Evolutionary conservation across 2,113 vertebrate genomes (phyloP).

Genomic region (Paraplagusia blochii): DNA sequence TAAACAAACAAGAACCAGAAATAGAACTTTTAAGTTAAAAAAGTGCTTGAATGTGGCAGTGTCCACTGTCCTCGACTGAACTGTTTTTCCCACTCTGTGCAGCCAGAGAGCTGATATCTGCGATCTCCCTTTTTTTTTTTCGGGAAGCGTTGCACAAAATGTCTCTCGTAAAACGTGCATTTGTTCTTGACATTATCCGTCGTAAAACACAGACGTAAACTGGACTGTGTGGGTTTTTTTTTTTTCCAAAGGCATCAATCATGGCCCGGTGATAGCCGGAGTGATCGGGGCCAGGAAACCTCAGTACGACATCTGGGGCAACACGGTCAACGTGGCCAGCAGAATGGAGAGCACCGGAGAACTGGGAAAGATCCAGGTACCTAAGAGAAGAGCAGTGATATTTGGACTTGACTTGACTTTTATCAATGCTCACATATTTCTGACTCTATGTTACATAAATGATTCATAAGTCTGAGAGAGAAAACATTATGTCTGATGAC

Average conservation of each 20-base stretch:
- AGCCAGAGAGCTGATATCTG: neutral
- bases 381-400: too few species aligned
- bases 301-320: conserved; percentile 99
- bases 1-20: conserved; percentile 6
- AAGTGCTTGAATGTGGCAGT: too few species aligned
- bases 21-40: neutral
- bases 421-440: too few species aligned
- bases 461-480: too few species aligned
- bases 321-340: conserved; percentile 96
- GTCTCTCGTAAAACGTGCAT: neutral
- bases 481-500: too few species aligned
- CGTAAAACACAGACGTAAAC: neutral
- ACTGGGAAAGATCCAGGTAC: conserved; percentile 95
- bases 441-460: too few species aligned
- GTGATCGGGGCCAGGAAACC: conserved; percentile 98
- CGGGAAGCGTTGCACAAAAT: neutral
- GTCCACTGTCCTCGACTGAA: too few species aligned
- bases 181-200: neutral
- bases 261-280: conserved; percentile 94
- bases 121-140: neutral
- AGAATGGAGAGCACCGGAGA: conserved; percentile 97
- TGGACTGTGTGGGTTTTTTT: neutral
- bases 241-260: conserved; percentile 86
- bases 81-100: neutral
- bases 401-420: too few species aligned